These are phyloP conservation scores for Eupithecia tripunctaria DNA, from an alignment of 2,888 invertebrate species.

Conservation along the genomic window DNA sequence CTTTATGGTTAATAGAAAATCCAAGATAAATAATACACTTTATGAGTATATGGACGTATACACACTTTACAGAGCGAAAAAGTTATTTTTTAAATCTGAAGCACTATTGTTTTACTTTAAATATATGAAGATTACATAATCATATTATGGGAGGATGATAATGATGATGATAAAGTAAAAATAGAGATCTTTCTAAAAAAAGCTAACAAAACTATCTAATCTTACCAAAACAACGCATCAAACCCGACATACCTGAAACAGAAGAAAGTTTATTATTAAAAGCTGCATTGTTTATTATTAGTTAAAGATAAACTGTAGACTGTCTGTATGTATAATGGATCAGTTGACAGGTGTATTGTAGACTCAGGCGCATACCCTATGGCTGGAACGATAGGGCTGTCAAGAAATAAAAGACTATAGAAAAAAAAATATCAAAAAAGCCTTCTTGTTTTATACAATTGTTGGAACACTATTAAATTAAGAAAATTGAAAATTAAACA, in stretches of 20 bases:
- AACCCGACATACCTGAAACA: slow-evolving; percentile 51
- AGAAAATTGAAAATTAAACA: background rate
- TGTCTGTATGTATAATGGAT: slow-evolving; percentile 34
- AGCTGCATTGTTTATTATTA: slow-evolving; percentile 35
- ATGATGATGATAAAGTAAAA: background rate
- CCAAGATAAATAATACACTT: background rate
- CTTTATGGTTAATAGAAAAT: background rate
- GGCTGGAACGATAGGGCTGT: slow-evolving; percentile 39
- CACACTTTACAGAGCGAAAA: background rate
- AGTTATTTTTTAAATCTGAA: background rate
- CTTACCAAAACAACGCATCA: slow-evolving; percentile 30
- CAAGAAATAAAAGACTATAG: background rate
- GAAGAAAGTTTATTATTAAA: slow-evolving; percentile 39
- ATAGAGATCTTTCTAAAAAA: background rate
- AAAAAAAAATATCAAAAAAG: background rate
- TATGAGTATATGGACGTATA: background rate
- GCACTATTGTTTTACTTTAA: background rate
- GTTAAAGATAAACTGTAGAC: slow-evolving; percentile 25
- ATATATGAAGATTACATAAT: background rate
- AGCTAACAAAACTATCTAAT: slow-evolving; percentile 1
- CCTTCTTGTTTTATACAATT: background rate
- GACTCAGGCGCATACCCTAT: slow-evolving; percentile 34
- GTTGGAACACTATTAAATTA: no score
- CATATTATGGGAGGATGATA: background rate
- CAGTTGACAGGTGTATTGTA: slow-evolving; percentile 48